phyloP scores from a whole-genome alignment of 1,140 invertebrate species.

The Uloborus diversus region DNA sequence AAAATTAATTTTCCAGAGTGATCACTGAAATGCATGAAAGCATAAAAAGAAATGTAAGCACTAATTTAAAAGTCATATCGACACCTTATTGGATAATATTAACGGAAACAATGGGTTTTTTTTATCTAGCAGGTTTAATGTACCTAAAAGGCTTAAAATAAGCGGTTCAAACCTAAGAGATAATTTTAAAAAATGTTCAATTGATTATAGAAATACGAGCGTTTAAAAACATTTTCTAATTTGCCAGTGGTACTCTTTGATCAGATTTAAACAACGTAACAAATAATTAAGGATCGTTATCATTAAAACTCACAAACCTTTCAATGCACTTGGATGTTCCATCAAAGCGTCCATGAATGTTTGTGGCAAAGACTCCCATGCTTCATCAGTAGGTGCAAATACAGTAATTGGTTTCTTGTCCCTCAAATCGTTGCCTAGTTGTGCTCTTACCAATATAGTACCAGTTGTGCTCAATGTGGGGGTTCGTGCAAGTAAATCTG shows the following conservation, averaged over 20 bases:
- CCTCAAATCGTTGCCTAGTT: conserved; percentile 15
- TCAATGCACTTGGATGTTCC: conserved; percentile 8
- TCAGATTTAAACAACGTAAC: no score
- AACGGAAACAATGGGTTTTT: no score
- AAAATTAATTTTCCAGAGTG: no score
- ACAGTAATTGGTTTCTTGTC: conserved; percentile 9
- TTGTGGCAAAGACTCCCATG: conserved; percentile 6
- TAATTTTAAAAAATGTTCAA: not conserved
- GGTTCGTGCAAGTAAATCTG: not conserved
- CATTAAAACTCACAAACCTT: conserved; percentile 15
- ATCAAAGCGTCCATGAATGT: conserved; percentile 6
- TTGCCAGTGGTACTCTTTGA: no score
- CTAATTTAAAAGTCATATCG: no score
- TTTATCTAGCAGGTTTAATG: no score
- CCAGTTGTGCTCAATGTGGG: not conserved
- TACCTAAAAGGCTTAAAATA: no score
- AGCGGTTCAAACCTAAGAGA: not conserved
- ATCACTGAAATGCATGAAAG: no score
- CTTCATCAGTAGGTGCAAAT: conserved; percentile 27
- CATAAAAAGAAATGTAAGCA: no score
- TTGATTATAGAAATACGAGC: not conserved
- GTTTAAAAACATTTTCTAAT: no score
- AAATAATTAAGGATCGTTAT: no score
- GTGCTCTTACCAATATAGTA: not conserved
- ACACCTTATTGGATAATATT: no score